Conservation (phyloP, 2,113 vertebrate genomes). For the Indicator indicator region DNA sequence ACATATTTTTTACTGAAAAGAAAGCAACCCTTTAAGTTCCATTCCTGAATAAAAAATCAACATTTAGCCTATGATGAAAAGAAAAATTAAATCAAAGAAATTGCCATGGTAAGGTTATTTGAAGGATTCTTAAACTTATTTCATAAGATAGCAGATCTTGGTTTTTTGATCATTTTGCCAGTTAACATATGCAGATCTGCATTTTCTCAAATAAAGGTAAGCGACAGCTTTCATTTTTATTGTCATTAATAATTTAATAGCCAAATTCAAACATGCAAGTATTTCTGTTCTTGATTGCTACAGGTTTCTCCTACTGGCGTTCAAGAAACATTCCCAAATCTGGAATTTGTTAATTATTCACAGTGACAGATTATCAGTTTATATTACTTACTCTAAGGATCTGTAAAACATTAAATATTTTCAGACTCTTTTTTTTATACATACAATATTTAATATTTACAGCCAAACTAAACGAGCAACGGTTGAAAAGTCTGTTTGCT, state of each 20-base stretch:
- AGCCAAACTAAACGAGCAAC: neutral
- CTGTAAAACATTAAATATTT: neutral
- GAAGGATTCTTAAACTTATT: neutral
- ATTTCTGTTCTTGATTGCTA: neutral
- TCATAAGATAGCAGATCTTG: neutral
- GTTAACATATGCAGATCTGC: neutral
- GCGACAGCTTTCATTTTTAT: neutral
- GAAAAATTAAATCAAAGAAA: neutral
- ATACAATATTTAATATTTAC: neutral
- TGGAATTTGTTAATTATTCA: neutral
- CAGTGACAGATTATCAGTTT: neutral
- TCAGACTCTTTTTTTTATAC: neutral
- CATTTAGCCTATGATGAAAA: neutral
- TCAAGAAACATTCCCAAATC: neutral
- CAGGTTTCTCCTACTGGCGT: neutral
- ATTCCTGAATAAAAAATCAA: slow-evolving; percentile 6
- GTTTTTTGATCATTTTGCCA: neutral
- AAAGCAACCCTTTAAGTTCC: neutral
- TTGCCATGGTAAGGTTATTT: neutral
- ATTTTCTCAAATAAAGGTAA: neutral
- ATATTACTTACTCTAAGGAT: neutral
- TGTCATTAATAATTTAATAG: neutral
- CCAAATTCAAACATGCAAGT: neutral
- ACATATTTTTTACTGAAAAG: neutral
- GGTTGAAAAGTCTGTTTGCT: neutral